Percentiles rank a stretch among this genome's conserved stretches.
Evolutionary conservation across 92 coral and sea anemone genomes (phyloP).

Genomic region (Diadumene lineata): DNA sequence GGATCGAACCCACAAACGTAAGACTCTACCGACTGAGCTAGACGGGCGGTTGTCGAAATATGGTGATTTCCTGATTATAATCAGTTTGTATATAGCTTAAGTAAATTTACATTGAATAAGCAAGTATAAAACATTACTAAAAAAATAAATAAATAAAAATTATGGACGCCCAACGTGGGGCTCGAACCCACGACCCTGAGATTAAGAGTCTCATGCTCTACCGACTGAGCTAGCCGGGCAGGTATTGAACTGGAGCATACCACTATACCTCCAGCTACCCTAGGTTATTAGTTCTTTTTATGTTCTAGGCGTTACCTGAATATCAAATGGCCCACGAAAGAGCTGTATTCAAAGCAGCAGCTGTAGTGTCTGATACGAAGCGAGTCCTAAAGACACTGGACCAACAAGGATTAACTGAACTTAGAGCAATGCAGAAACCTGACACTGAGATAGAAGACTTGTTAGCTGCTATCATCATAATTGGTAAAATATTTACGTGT

Average conservation of each 20-base stretch:
- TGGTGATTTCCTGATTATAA: too few relatives aligned
- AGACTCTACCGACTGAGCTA: too few relatives aligned
- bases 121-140: too few relatives aligned
- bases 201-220: constrained; percentile 99
- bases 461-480: constrained; percentile 93
- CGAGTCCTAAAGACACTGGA: constrained; percentile 75
- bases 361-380: constrained; percentile 92
- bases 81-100: too few relatives aligned
- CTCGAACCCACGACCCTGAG: constrained; percentile 99
- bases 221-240: too few relatives aligned
- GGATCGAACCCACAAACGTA: too few relatives aligned
- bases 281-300: too few relatives aligned
- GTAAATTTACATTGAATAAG: too few relatives aligned
- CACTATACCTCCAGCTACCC: too few relatives aligned
- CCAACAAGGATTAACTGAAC: constrained; percentile 81
- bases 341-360: constrained; percentile 96
- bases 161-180: constrained; percentile 99
- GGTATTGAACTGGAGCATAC: too few relatives aligned
- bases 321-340: constrained; percentile 96
- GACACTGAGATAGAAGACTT: constrained; percentile 95
- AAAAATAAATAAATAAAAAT: too few relatives aligned
- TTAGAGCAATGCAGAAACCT: constrained; percentile 96
- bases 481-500: constrained; percentile 48
- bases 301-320: constrained; percentile 87
- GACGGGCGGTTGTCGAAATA: too few relatives aligned